Conservation (phyloP, 2,797 vertebrate species). For the Antrozous pallidus region DNA sequence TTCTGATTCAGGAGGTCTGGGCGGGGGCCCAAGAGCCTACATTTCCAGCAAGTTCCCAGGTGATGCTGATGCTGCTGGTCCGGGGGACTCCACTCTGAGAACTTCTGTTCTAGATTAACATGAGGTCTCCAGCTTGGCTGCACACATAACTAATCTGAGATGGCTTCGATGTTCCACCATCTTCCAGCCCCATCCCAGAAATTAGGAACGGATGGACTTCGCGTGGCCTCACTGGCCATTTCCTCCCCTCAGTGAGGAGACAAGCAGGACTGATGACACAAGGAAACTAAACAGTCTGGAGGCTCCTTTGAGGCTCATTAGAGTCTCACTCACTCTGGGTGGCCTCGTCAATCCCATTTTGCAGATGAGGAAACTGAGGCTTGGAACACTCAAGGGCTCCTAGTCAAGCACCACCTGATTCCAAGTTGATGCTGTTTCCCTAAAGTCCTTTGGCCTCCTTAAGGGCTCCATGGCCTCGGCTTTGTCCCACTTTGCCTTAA, state of each 20-base stretch:
- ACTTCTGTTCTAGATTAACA: not conserved
- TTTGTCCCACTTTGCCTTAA: not conserved
- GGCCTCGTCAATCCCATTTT: not conserved
- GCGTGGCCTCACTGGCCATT: fast-evolving
- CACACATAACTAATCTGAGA: not conserved
- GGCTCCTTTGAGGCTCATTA: not conserved
- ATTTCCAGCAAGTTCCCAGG: not conserved
- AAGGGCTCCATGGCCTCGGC: not conserved
- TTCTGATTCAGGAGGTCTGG: not conserved
- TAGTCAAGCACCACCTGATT: not conserved
- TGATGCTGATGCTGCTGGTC: fast-evolving
- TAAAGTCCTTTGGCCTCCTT: not conserved
- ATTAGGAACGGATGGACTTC: not conserved
- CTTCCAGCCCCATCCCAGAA: not conserved
- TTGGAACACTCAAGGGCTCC: not conserved
- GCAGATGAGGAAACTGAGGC: not conserved
- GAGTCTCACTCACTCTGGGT: not conserved
- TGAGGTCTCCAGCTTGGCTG: fast-evolving
- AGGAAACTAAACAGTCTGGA: not conserved
- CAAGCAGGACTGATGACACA: not conserved
- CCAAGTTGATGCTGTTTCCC: not conserved
- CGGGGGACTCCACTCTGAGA: no score
- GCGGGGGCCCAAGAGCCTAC: not conserved
- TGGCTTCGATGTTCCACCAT: not conserved
- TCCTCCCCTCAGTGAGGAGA: not conserved